A percentile compares a stretch with the other conserved stretches of the same genome.
Conservation (phyloP, 2,113 vertebrate species). For the Grammomys dolichurus region DNA sequence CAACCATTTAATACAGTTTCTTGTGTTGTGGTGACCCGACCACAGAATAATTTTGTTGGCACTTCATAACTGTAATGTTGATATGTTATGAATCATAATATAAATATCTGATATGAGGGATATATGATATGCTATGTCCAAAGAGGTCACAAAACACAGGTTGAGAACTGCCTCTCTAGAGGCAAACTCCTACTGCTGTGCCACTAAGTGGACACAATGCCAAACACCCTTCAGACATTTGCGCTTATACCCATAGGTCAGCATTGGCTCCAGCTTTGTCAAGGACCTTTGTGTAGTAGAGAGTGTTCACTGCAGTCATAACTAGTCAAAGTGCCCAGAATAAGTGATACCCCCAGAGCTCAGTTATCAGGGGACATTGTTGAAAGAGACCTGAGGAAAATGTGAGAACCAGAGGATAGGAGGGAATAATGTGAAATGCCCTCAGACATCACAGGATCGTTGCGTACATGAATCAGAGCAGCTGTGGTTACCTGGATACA, state of each 20-base stretch:
- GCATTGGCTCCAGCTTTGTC: not conserved
- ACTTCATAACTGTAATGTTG: not conserved
- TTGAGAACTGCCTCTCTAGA: not conserved
- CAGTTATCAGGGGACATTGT: not conserved
- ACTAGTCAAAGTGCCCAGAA: not conserved
- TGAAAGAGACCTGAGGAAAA: not conserved
- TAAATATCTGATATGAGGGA: not conserved
- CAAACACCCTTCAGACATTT: not conserved
- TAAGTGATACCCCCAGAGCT: not conserved
- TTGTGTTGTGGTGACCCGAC: not conserved
- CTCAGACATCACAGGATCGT: not conserved
- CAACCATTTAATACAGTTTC: not conserved
- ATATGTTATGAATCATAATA: not conserved
- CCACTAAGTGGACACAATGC: not conserved
- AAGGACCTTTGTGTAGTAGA: not conserved
- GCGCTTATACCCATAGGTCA: not conserved
- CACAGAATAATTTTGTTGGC: too few relatives aligned
- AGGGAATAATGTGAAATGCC: not conserved
- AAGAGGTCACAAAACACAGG: not conserved
- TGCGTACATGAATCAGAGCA: not conserved
- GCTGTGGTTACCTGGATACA: not conserved
- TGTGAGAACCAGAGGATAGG: not conserved
- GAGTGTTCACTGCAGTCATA: not conserved
- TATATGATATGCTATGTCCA: not conserved
- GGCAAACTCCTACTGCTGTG: not conserved